Evolutionary conservation across 2,888 invertebrate genomes (phyloP), one percentile per base, ranked within the genome.

Genomic region (Macaria notata): DNA sequence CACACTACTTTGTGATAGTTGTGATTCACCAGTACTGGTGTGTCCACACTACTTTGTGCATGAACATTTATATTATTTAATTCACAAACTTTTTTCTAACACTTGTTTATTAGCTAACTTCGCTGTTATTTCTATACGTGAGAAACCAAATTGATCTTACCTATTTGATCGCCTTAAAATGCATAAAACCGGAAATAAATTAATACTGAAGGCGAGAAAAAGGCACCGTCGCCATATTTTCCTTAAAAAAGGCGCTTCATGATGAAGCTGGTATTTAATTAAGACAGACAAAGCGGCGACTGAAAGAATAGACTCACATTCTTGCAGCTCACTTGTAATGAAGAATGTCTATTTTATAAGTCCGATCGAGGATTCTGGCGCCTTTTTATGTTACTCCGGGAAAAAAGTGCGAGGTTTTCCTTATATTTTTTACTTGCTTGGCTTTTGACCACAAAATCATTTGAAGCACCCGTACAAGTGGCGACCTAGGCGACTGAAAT

Each of bases 261-360:
- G 88, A 88, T 38, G 38, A 45, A 43, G 31, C 7, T 82, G 89
- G 89, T 90, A 90, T 90, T 90, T 90, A 88, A 90, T 90, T 89
- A 90, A 88, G 86, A 78, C 76, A 55, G 59, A 59, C 59, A 58
- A 58, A 52, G 57, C 57, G 52, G 49, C 56, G 57, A 41, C 38
- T 82, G 78, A 86, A 86, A 86, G 86, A 86, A 86, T 79, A 83
- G 87, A 83, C 71, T 78, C 79, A 83, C 88, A 89, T 89, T 89
- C 89, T 83, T 81, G 66, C 72, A 74, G 72, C 62, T 59, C 78
- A 80, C 85, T 86, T 86, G 79, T 88, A 83, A 84, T 84, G 80
- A 90, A 88, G 88, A 88, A 88, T 87, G 88, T 85, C 84, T 86
- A 85, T 86, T 88, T 87, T 80, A 81, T 77, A 79, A 78, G 78